phyloP scores from a whole-genome alignment of 2,797 vertebrate genomes.

The Xerus rutilus region DNA sequence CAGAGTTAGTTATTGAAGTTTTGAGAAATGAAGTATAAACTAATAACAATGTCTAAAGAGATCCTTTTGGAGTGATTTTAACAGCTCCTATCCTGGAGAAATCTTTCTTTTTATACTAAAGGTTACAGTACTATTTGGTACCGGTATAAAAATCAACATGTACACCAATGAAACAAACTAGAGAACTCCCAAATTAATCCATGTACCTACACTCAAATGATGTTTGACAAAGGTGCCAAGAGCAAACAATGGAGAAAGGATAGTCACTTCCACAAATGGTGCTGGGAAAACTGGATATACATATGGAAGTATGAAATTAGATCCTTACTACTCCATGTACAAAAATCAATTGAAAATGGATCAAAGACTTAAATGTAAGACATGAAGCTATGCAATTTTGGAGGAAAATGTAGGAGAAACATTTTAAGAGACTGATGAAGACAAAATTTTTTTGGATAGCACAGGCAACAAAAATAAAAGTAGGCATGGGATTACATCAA shows the following conservation, averaged over 20 bases:
- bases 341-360: no score
- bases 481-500: not conserved
- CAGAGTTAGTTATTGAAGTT: not conserved
- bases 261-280: not conserved
- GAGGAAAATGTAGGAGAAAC: no score
- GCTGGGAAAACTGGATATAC: no score
- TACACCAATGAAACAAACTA: no score
- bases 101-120: conserved; percentile 27
- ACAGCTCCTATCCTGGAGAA: not conserved
- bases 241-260: not conserved
- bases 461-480: not conserved
- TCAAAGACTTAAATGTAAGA: no score
- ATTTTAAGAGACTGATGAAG: not conserved
- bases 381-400: no score
- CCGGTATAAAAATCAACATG: not conserved
- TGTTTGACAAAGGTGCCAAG: not conserved
- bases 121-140: not conserved
- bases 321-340: no score
- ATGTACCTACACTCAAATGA: no score
- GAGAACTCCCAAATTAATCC: no score
- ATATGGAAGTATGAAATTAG: no score
- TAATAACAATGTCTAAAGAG: not conserved
- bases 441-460: not conserved
- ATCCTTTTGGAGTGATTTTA: conserved; percentile 17
- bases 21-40: not conserved